Evolutionary conservation across 2,113 vertebrate species (phyloP), one percentile per base, ranked within the genome.

Genomic region (Porphyrio hochstetteri): DNA sequence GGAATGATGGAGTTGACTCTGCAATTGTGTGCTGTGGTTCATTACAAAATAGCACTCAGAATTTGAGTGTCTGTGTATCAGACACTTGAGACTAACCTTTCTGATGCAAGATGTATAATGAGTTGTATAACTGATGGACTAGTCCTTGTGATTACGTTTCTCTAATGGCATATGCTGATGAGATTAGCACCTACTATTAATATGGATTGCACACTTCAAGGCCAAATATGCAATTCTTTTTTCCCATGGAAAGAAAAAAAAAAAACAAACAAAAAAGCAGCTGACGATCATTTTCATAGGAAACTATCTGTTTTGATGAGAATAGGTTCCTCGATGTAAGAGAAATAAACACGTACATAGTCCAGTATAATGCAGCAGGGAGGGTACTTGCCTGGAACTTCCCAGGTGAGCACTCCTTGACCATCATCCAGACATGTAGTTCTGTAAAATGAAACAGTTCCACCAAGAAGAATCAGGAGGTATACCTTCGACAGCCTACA

Each of bases 111-210:
- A 56, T 27, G 7, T 78, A 29, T 83, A 83, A 92, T 82, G 69
- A 84, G 33, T 82, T 35, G 25, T 64, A 75, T 46, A 89, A 78
- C 75, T 86, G 31, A 79, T 40, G 68, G 53, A 71, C 82, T 78
- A 11, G 21, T 81, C 56, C 29, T 74, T 68, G 19, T 84, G 90
- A 84, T 88, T 83, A 57, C 67, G 14, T 92, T 95, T 86, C 48
- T 60, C 38, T 75, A 75, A 64, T 40, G 18, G 5, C 36, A 71
- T 28, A 7, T 25, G 59, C 42, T 81, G 79, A 85, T 88, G 67
- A 95, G 10, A 84, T 78, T 87, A 91, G 4, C 59, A 82, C 48
- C 61, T 88, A 56, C 84, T 88, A 78, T 91, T 89, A 52, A 91
- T 92, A 84, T 9, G 79, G 53, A 90, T 78, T 93, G 63, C 59